Conservation (phyloP, 2,888 invertebrate genomes). For the Gastrophysa polygoni region DNA sequence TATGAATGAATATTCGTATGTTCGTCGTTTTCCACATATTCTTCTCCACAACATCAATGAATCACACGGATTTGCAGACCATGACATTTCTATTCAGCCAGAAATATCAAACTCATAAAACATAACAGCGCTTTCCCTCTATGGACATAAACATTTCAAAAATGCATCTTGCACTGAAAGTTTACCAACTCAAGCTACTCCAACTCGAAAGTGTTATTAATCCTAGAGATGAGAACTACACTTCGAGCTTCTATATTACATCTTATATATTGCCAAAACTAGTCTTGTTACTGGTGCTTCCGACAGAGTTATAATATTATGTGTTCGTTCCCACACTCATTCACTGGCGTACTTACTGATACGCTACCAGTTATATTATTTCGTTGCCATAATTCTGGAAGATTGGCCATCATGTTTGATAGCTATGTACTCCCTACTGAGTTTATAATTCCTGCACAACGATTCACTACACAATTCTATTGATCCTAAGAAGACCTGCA, state of each 20-base stretch:
- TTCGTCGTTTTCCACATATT: no score
- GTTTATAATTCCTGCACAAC: no score
- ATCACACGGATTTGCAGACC: neutral
- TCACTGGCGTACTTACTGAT: neutral
- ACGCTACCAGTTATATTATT: neutral
- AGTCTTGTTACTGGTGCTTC: conserved; percentile 14
- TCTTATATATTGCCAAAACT: conserved; percentile 30
- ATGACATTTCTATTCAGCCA: neutral
- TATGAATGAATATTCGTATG: no score
- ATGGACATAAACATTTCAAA: conserved; percentile 19
- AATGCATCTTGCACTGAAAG: conserved; percentile 24
- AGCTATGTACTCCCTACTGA: no score
- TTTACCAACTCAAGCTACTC: conserved; percentile 24
- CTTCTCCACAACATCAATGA: neutral
- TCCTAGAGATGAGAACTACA: conserved; percentile 38
- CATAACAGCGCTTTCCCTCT: conserved; percentile 9
- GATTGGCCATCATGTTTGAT: no score
- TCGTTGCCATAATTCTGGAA: neutral
- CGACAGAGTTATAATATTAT: conserved; percentile 8
- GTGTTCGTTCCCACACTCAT: neutral
- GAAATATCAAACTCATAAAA: neutral
- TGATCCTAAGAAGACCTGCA: no score
- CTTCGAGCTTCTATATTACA: conserved; percentile 33
- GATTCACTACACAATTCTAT: no score
- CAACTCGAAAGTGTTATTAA: conserved; percentile 41